Conservation (phyloP, 2,888 invertebrate species). For the Aplocera efformata region DNA sequence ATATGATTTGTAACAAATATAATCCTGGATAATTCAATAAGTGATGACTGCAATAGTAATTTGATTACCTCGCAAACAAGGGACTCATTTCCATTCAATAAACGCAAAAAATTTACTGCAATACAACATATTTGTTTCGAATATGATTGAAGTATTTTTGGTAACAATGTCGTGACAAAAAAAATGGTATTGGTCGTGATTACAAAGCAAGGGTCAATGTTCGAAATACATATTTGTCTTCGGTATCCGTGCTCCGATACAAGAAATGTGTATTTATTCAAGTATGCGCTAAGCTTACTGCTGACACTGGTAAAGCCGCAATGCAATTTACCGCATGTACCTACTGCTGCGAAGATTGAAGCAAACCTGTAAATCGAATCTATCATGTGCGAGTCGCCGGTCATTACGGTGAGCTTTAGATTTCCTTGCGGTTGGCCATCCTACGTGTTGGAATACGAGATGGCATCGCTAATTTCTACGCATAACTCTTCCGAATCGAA, state of each 20-base stretch:
- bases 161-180: too few species aligned
- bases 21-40: too few species aligned
- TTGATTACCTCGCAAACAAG: too few species aligned
- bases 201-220: too few species aligned
- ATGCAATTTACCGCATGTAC: slow-evolving; percentile 62
- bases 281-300: slow-evolving; percentile 28
- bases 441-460: slow-evolving; percentile 28
- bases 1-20: slow-evolving; percentile 2
- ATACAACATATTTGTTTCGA: too few species aligned
- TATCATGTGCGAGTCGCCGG: slow-evolving; percentile 65
- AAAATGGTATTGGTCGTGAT: too few species aligned
- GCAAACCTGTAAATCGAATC: slow-evolving; percentile 74
- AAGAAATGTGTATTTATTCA: slow-evolving; percentile 7
- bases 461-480: slow-evolving; percentile 21
- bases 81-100: too few species aligned
- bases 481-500: slow-evolving; percentile 15
- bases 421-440: slow-evolving; percentile 64
- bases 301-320: slow-evolving; percentile 65
- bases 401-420: slow-evolving; percentile 60
- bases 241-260: too few species aligned
- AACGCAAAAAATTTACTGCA: too few species aligned
- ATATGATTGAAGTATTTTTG: too few species aligned
- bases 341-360: slow-evolving; percentile 62
- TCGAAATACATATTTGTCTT: too few species aligned
- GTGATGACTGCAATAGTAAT: too few species aligned